Conservation (phyloP, 2,797 vertebrate species). For the Tympanoctomys barrerae region DNA sequence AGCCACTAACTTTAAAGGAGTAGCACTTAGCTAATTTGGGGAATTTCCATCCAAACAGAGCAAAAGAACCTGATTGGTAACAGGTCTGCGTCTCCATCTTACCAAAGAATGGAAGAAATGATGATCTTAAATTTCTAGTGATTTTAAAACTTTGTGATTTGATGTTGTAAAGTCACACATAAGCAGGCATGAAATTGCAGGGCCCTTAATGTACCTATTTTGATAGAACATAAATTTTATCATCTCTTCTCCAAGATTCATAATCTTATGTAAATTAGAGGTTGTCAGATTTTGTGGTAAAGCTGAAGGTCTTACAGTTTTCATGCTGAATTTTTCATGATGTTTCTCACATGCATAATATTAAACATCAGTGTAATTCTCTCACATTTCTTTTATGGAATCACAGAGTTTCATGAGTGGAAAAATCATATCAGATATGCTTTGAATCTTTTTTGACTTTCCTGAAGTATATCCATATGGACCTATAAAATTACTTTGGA, state of each 20-base stretch:
- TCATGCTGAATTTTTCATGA: constrained; percentile 23
- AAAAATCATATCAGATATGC: constrained; percentile 68
- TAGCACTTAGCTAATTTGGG: not conserved
- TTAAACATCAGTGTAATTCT: constrained; percentile 53
- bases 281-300: constrained; percentile 32
- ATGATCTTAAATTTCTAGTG: constrained; percentile 29
- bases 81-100: not conserved
- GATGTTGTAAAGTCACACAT: constrained; percentile 33
- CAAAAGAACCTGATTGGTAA: not conserved
- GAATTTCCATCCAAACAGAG: not conserved
- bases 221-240: constrained; percentile 48
- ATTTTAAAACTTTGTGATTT: not conserved
- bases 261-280: constrained; percentile 55
- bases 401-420: constrained; percentile 64
- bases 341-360: not conserved
- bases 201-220: constrained; percentile 17
- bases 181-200: constrained; percentile 52
- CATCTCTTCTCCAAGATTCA: not conserved
- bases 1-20: not conserved
- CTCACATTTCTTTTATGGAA: constrained; percentile 40
- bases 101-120: not conserved
- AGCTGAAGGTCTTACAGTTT: constrained; percentile 38
- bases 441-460: constrained; percentile 48
- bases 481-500: constrained; percentile 49
- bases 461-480: constrained; percentile 50